Percentiles rank a stretch among this genome's conserved stretches.
Conservation (phyloP, 2,113 vertebrate genomes). For the Plecturocebus donacophilus region DNA sequence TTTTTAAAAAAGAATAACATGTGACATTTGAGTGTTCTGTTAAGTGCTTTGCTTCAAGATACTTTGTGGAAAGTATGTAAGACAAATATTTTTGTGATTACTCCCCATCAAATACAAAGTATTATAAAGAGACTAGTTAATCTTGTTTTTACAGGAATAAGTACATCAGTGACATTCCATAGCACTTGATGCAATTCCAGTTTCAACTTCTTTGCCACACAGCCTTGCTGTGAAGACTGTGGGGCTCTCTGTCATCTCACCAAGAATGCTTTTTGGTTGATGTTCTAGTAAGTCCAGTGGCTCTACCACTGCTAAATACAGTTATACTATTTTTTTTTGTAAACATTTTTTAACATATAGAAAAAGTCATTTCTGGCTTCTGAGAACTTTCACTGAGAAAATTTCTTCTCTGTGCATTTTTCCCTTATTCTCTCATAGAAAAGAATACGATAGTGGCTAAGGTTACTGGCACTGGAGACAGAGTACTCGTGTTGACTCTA, state of each 20-base stretch:
- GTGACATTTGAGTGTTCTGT: not conserved
- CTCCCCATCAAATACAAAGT: not conserved
- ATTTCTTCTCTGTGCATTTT: not conserved
- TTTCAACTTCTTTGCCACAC: not conserved
- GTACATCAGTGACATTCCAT: fast-evolving
- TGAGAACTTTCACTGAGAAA: not conserved
- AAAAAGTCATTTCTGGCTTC: not conserved
- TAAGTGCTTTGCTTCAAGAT: not conserved
- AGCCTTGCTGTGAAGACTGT: not conserved
- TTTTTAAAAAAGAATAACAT: not conserved
- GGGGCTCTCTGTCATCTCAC: not conserved
- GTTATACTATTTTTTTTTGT: not conserved
- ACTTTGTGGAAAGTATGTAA: not conserved
- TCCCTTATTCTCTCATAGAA: not conserved
- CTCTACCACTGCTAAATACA: not conserved
- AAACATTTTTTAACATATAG: not conserved
- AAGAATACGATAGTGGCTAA: not conserved
- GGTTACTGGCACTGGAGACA: not conserved
- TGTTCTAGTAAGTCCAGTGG: not conserved
- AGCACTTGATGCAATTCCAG: not conserved
- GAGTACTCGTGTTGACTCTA: not conserved
- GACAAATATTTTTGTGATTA: not conserved
- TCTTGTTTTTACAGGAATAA: not conserved
- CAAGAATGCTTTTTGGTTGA: not conserved
- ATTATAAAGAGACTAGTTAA: not conserved